Evolutionary conservation across 2,888 invertebrate species (phyloP).

Genomic region (Lypha dubia): DNA sequence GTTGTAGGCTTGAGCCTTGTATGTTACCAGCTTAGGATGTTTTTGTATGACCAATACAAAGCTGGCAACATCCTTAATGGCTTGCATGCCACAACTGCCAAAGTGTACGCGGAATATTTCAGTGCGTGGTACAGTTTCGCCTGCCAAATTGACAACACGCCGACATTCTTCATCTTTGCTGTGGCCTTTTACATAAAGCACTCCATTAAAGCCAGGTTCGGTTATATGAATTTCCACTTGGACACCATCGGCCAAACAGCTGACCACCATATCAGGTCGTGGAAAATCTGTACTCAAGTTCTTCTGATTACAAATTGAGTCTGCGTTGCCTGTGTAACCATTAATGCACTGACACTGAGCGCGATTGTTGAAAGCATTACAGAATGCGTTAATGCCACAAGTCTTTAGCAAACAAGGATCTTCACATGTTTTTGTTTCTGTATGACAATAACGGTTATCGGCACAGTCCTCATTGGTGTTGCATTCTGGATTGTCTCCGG

Average conservation of each 20-base stretch:
- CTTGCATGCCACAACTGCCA: slow-evolving; percentile 95
- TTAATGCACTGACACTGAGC: slow-evolving; percentile 91
- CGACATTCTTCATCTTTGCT: slow-evolving; percentile 96
- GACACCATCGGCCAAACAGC: slow-evolving; percentile 95
- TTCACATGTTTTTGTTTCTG: slow-evolving; percentile 88
- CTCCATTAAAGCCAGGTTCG: slow-evolving; percentile 91
- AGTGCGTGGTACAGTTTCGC: slow-evolving; percentile 86
- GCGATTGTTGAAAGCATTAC: slow-evolving; percentile 90
- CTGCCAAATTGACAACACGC: slow-evolving; percentile 90
- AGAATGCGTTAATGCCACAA: slow-evolving; percentile 91
- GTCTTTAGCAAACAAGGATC: slow-evolving; percentile 90
- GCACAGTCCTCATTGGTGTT: slow-evolving; percentile 89
- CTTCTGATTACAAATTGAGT: slow-evolving; percentile 87
- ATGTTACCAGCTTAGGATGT: slow-evolving; percentile 97
- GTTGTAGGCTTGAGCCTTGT: slow-evolving; percentile 97
- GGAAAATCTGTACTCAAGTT: slow-evolving; percentile 91
- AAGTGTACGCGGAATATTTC: slow-evolving; percentile 95
- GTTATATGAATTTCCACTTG: slow-evolving; percentile 91
- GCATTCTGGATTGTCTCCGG: slow-evolving; percentile 85
- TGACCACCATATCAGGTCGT: slow-evolving; percentile 92
- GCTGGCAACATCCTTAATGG: slow-evolving; percentile 95
- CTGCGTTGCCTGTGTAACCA: slow-evolving; percentile 90
- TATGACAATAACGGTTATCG: slow-evolving; percentile 90
- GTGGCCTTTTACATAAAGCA: slow-evolving; percentile 96
- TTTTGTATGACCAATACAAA: slow-evolving; percentile 97